A percentile compares a stretch with the other conserved stretches of the same genome.
Evolutionary conservation across 64 coral and sea anemone genomes (phyloP).

Genomic region (Montipora efflorescens): DNA sequence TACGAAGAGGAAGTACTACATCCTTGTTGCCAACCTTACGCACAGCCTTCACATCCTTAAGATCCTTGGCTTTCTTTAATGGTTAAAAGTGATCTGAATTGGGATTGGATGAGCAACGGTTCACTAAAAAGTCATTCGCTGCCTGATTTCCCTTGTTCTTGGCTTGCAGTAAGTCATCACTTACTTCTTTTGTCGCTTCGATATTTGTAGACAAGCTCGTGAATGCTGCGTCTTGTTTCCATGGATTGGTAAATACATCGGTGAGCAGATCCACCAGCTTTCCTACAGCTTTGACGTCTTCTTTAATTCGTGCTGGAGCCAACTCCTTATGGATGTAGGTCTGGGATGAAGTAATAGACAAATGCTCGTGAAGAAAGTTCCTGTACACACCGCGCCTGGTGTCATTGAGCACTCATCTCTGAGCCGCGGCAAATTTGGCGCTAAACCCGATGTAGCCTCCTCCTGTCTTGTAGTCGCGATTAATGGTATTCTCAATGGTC

Average conservation of each 20-base stretch:
- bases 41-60: not conserved
- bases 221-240: not conserved
- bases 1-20: constrained; percentile 38
- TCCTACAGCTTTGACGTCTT: no score
- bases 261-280: no score
- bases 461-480: not conserved
- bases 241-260: no score
- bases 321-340: no score
- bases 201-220: no score
- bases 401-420: not conserved
- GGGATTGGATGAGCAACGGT: constrained; percentile 38
- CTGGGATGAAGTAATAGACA: not conserved
- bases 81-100: constrained; percentile 49
- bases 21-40: constrained; percentile 59
- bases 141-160: constrained; percentile 29
- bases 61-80: constrained; percentile 50
- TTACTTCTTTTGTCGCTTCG: not conserved
- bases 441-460: constrained; percentile 17
- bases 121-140: constrained; percentile 5
- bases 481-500: no score
- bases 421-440: constrained; percentile 35
- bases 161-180: constrained; percentile 63
- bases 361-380: constrained; percentile 35
- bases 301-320: no score
- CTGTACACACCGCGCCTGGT: constrained; percentile 21